Evolutionary conservation across 2,113 vertebrate species (phyloP), one percentile per base, ranked within the genome.

Genomic region (Oxygymnocypris stewartii): DNA sequence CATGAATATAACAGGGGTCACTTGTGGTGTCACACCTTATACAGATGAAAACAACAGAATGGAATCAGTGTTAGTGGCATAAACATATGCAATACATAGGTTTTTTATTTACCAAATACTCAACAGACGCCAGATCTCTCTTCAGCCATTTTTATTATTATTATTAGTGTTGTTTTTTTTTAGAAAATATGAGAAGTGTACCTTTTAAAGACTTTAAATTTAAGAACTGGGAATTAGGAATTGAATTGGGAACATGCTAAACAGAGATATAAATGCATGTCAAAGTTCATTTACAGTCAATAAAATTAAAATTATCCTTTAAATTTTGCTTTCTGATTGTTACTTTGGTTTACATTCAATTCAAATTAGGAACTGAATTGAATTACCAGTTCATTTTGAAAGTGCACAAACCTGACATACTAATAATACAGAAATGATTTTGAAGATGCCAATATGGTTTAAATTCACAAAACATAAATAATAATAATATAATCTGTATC

Each of bases 1-100:
- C 71, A 54, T 77, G 87, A 86, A 59, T 59, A 79, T 37, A 44
- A 61, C 18, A 16, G 59, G 35, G 44, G 63, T 18, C 42, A 69
- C 63, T 1, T 51, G 40, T 57, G 63, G 79, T 81, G 51, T 84
- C 87, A 80, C 78, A 84, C 63, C 31, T 71, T 69, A 11, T 16
- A 54, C 1, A 54, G 79, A 49, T 81, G 44, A 63, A 85, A 37
- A 82, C 69, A 69, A 44, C 40, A 49, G 40, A 77, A 35, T 23
- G 28, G 37, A 85, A 69, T 76, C 28, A 37, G 57, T 37, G n/a
- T 61, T 69, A 82, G 23, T 40, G 18, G 51, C 54, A 25, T n/a
- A 37, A n/a, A 78, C 8, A 31, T 78, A 35, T 78, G 47, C 47
- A 35, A 11, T 31, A 20, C 73, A 23, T 51, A 51, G 4, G n/a